Evolutionary conservation across 1,140 invertebrate genomes (phyloP).

Genomic region (Oedothorax gibbosus): DNA sequence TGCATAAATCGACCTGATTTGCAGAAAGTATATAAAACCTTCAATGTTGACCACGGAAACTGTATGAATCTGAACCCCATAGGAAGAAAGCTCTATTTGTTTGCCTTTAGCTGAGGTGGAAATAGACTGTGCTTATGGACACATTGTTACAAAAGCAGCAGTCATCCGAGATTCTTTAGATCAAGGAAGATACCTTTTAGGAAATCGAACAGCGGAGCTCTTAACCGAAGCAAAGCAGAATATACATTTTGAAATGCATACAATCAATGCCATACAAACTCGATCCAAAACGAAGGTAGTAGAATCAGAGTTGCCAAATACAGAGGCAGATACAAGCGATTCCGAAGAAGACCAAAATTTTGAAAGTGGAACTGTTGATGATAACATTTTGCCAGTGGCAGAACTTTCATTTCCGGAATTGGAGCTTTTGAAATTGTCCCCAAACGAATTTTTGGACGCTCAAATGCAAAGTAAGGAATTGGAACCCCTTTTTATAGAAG

Average conservation of each 20-base stretch:
- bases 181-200: conserved; percentile 4
- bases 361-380: too few relatives aligned
- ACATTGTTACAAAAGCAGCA: not conserved
- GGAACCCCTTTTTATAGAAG: not conserved
- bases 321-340: too few relatives aligned
- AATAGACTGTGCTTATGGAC: not conserved
- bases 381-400: too few relatives aligned
- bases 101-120: not conserved
- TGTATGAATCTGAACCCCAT: conserved; percentile 11
- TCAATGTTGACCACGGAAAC: not conserved
- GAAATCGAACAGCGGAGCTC: not conserved
- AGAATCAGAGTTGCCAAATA: not conserved
- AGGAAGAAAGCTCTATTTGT: not conserved
- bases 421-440: not conserved
- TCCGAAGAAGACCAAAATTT: too few relatives aligned
- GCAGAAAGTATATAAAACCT: not conserved
- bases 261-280: not conserved
- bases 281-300: conserved; percentile 6
- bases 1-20: not conserved
- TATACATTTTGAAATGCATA: not conserved
- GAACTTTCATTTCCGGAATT: not conserved
- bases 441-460: not conserved
- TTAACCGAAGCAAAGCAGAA: not conserved
- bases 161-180: not conserved
- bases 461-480: not conserved